Conservation (phyloP, 2,888 invertebrate species). For the Eupithecia abbreviata region DNA sequence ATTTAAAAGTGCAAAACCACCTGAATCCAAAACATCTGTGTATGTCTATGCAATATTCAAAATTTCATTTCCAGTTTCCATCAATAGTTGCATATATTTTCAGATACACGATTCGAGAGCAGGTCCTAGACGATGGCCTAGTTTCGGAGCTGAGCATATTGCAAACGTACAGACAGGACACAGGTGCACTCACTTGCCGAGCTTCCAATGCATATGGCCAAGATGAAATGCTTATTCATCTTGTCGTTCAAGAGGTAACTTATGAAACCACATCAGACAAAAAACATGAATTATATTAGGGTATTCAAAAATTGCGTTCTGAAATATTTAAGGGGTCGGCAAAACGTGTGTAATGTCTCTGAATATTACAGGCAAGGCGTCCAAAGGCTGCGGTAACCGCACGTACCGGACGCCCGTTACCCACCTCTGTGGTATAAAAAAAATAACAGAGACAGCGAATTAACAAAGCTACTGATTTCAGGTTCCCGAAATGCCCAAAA, state of each 20-base stretch:
- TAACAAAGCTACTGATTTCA: conserved; percentile 65
- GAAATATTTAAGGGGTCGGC: not conserved
- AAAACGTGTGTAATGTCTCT: not conserved
- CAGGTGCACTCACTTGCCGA: conserved; percentile 93
- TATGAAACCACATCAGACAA: not conserved
- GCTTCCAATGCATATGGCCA: conserved; percentile 95
- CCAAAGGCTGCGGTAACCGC: not conserved
- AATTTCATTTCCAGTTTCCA: not conserved
- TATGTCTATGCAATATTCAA: not conserved
- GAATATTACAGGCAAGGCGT: conserved; percentile 2
- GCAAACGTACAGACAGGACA: conserved; percentile 93
- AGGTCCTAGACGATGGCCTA: conserved; percentile 90
- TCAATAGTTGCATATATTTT: conserved; percentile 13
- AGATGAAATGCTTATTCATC: conserved; percentile 94
- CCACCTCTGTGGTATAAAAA: not conserved
- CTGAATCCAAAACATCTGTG: not conserved
- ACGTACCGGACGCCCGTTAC: not conserved
- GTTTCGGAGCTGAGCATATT: conserved; percentile 93
- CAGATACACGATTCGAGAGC: conserved; percentile 90
- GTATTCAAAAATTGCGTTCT: not conserved
- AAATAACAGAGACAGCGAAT: not conserved
- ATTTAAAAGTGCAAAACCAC: not conserved
- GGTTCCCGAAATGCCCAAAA: conserved; percentile 94
- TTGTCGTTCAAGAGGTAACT: conserved; percentile 92
- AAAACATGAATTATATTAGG: not conserved